Evolutionary conservation across 2,797 vertebrate genomes (phyloP).

Genomic region (Lophius americanus): DNA sequence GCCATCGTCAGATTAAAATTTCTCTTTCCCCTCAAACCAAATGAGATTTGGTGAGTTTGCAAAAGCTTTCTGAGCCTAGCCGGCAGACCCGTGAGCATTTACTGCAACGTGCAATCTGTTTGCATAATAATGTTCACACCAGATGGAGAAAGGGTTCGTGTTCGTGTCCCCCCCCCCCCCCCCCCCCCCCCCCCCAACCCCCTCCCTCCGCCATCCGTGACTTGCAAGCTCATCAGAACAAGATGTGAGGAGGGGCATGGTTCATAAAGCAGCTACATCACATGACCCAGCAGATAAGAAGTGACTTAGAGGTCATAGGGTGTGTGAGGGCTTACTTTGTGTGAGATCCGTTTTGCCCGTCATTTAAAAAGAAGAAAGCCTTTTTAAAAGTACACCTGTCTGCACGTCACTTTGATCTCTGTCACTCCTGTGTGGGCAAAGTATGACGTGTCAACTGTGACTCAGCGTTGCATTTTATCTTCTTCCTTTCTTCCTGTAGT

Average conservation of each 20-base stretch:
- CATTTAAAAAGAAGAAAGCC: too few relatives aligned
- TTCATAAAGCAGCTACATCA: constrained; percentile 21
- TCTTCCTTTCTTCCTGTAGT: constrained; percentile 35
- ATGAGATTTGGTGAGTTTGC: constrained; percentile 2
- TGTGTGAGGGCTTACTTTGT: background rate
- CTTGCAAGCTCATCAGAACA: constrained; percentile 21
- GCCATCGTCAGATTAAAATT: background rate
- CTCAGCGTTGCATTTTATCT: constrained; percentile 44
- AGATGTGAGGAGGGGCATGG: constrained; percentile 22
- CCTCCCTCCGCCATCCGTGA: background rate
- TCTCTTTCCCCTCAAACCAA: background rate
- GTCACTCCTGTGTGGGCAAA: too few relatives aligned
- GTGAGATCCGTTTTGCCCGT: background rate
- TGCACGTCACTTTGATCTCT: too few relatives aligned
- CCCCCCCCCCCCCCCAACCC: too few relatives aligned
- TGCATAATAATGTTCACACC: constrained; percentile 22
- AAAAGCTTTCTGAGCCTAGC: background rate
- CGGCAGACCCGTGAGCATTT: background rate
- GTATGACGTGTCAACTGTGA: constrained; percentile 30
- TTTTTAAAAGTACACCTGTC: too few relatives aligned
- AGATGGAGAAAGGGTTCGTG: constrained; percentile 32
- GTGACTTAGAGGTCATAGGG: constrained; percentile 16
- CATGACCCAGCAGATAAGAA: constrained; percentile 10
- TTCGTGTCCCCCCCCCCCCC: constrained; percentile 6
- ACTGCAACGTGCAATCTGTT: constrained; percentile 24